These are phyloP conservation scores for Panthera tigris DNA, from an alignment of 2,113 vertebrate genomes.

Conservation along the genomic window DNA sequence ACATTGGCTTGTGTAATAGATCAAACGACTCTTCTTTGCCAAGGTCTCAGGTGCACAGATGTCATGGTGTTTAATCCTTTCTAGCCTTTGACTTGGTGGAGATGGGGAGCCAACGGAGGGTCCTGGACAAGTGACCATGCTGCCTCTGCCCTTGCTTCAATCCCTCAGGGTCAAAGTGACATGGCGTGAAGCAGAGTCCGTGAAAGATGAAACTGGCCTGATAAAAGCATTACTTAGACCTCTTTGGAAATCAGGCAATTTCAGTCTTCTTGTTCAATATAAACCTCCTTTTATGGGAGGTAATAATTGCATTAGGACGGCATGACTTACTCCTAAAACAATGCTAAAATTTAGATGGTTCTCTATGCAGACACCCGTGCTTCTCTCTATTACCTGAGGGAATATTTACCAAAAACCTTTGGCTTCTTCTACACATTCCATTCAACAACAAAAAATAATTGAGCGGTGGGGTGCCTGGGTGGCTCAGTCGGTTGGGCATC, in stretches of 20 bases:
- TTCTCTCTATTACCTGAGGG: neutral
- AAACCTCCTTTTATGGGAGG: neutral
- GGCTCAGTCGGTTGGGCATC: no score
- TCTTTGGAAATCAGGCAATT: neutral
- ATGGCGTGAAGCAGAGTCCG: neutral
- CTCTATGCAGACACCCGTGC: neutral
- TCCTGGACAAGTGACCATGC: neutral
- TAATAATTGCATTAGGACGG: neutral
- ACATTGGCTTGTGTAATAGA: neutral
- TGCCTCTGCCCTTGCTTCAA: neutral
- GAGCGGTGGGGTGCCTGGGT: neutral
- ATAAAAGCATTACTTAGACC: neutral
- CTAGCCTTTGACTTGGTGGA: neutral
- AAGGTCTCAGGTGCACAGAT: neutral
- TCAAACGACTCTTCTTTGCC: neutral
- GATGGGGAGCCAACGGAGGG: neutral
- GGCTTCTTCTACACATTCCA: neutral
- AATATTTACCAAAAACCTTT: neutral
- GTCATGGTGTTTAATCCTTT: neutral
- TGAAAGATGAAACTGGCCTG: neutral
- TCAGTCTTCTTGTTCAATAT: neutral
- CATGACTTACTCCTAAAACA: neutral
- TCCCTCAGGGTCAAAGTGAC: neutral
- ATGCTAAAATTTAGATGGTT: neutral
- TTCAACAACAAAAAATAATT: constrained; percentile 1